Conservation (phyloP, 2,113 vertebrate species). For the Stomatorhinus ivindoensis region DNA sequence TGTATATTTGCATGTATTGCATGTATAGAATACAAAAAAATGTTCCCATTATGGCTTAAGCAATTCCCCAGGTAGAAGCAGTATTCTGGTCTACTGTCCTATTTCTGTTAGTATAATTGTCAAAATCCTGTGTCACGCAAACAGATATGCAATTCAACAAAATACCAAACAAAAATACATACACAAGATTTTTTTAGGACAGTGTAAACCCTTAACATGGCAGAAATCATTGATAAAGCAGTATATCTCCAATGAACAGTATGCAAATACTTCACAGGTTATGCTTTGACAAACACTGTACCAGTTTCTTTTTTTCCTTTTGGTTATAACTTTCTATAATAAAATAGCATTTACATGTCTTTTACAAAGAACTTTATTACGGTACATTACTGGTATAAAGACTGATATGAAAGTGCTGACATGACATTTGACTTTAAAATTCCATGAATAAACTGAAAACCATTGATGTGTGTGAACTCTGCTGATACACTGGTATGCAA, state of each 20-base stretch:
- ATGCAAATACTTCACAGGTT: conserved; percentile 71
- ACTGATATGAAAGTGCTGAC: background rate
- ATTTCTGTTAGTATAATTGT: background rate
- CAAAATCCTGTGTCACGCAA: conserved; percentile 25
- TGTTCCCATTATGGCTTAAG: conserved; percentile 13
- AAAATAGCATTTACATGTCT: conserved; percentile 75
- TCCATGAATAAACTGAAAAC: conserved; percentile 29
- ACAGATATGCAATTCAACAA: conserved; percentile 38
- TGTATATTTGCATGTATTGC: background rate
- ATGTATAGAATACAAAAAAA: background rate
- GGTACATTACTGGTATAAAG: conserved; percentile 39
- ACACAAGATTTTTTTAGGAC: conserved; percentile 49
- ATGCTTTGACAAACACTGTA: conserved; percentile 66
- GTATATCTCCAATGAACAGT: conserved; percentile 64
- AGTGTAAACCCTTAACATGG: conserved; percentile 59
- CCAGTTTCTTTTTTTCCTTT: conserved; percentile 49
- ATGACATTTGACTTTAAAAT: background rate
- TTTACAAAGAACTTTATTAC: conserved; percentile 59
- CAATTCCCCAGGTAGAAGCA: conserved; percentile 8
- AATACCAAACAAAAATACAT: conserved; percentile 28
- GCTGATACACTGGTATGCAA: background rate
- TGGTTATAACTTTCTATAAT: conserved; percentile 57
- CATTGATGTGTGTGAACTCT: background rate
- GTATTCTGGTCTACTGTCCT: background rate
- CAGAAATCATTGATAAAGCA: conserved; percentile 53